These are phyloP conservation scores for Desmophyllum pertusum DNA, from an alignment of 92 coral and sea anemone species.

Conservation along the genomic window DNA sequence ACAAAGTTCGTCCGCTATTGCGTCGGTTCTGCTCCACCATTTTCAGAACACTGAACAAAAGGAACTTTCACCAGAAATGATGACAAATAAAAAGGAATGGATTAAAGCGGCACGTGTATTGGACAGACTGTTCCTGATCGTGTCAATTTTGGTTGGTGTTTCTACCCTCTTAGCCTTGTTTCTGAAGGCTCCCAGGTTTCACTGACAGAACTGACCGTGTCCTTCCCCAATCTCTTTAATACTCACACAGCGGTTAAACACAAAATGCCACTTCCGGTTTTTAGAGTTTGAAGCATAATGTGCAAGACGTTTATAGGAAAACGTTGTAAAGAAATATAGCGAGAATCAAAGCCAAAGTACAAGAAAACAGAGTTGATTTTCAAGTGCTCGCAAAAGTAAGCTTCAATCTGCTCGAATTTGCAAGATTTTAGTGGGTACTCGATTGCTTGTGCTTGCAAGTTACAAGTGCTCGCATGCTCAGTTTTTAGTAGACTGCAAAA, in stretches of 20 bases:
- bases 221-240: neutral
- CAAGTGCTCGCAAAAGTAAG: too few relatives aligned
- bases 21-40: constrained; percentile 14
- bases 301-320: neutral
- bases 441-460: too few relatives aligned
- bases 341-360: too few relatives aligned
- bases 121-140: constrained; percentile 76
- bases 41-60: neutral
- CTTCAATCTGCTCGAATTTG: too few relatives aligned
- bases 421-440: too few relatives aligned
- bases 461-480: too few relatives aligned
- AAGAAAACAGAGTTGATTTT: too few relatives aligned
- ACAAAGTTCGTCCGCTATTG: neutral
- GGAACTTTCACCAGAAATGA: constrained; percentile 47
- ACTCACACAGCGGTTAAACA: neutral
- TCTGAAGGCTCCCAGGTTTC: constrained; percentile 78
- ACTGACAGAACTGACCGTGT: neutral
- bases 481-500: too few relatives aligned
- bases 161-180: constrained; percentile 68
- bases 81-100: constrained; percentile 74
- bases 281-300: neutral
- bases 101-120: constrained; percentile 87
- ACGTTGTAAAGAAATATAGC: too few relatives aligned
- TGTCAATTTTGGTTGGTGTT: constrained; percentile 63
- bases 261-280: too few relatives aligned